phyloP scores from a whole-genome alignment of 2,113 vertebrate species.

The Vireo altiloquus region DNA sequence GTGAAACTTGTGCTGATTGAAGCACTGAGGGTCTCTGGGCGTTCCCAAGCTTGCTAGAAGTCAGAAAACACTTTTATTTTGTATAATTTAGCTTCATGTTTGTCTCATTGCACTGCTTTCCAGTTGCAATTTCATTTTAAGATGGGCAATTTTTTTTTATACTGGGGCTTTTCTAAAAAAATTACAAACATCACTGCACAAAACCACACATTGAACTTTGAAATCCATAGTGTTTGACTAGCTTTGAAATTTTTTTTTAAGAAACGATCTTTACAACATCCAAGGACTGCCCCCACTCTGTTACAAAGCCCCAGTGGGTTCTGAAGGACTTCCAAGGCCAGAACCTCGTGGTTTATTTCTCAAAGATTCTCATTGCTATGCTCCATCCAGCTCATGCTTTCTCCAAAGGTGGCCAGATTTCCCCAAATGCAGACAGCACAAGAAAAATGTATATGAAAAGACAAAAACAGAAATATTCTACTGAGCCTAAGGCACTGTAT shows the following conservation, averaged over 20 bases:
- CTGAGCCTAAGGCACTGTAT: background rate
- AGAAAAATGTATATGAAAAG: background rate
- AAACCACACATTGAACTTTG: background rate
- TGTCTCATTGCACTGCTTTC: background rate
- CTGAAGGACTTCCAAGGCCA: background rate
- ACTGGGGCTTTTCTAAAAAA: background rate
- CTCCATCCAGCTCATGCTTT: background rate
- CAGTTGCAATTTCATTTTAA: background rate
- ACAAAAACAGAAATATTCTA: background rate
- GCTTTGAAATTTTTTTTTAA: background rate
- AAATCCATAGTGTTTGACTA: background rate
- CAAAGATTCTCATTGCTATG: background rate
- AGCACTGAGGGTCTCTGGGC: background rate
- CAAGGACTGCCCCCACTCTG: background rate
- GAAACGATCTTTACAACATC: background rate
- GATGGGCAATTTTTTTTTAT: background rate
- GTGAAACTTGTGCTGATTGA: background rate
- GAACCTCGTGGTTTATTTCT: background rate
- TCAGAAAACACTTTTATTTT: background rate
- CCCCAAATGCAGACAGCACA: background rate
- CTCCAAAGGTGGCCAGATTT: background rate
- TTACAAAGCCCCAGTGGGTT: fast-evolving
- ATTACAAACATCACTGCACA: background rate
- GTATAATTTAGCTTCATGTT: background rate
- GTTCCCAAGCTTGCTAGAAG: background rate